These are phyloP conservation scores for Sylvilagus bachmani DNA, from an alignment of 2,113 vertebrate species.

Conservation along the genomic window DNA sequence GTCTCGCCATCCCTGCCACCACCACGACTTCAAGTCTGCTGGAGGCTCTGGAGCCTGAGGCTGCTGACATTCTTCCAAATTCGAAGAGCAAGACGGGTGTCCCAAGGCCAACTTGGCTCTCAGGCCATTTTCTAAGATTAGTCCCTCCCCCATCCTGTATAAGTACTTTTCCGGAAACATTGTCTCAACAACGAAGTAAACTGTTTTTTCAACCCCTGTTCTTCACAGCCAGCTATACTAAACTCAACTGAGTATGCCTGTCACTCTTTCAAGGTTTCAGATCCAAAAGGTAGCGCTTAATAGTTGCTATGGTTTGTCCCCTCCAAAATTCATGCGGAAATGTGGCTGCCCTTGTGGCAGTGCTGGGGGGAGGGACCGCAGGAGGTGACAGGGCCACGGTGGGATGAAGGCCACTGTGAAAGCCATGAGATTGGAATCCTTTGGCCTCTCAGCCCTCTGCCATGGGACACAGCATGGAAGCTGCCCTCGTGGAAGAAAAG, in stretches of 20 bases:
- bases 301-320: neutral
- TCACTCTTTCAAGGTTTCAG: neutral
- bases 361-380: neutral
- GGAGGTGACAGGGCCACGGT: neutral
- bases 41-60: neutral
- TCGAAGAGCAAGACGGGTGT: neutral
- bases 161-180: constrained; percentile 66
- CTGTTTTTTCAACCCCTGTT: neutral
- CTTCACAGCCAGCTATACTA: neutral
- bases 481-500: neutral
- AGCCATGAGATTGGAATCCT: neutral
- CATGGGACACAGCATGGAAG: too few species aligned
- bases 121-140: neutral
- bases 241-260: neutral
- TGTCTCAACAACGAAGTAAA: neutral
- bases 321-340: neutral
- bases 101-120: neutral
- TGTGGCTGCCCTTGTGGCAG: neutral
- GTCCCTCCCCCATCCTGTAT: constrained; percentile 43
- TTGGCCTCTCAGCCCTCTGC: neutral
- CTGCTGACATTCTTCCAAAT: neutral
- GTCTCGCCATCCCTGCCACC: neutral
- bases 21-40: neutral
- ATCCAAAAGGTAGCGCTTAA: neutral
- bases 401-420: neutral